Conservation (phyloP, 2,113 vertebrate genomes). For the Conger conger region DNA sequence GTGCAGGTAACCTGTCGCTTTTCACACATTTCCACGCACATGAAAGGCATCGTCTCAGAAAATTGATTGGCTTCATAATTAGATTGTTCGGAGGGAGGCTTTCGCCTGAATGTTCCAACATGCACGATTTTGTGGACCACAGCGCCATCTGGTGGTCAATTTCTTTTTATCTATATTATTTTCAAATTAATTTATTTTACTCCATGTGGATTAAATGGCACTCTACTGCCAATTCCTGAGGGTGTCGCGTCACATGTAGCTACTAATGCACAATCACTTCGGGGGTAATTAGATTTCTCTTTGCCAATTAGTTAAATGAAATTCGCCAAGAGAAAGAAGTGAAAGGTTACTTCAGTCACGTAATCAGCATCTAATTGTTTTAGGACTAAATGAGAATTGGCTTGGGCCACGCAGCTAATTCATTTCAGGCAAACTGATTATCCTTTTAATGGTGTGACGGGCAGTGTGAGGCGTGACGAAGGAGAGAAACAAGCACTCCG, state of each 20-base stretch:
- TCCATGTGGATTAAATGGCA: neutral
- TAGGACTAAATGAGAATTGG: neutral
- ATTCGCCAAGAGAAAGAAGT: neutral
- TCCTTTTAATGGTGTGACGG: neutral
- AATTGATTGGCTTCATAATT: slow-evolving; percentile 20
- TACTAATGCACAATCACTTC: neutral
- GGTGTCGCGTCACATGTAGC: neutral
- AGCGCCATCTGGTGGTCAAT: slow-evolving; percentile 35
- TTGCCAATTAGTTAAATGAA: too few species aligned
- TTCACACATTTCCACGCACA: slow-evolving; percentile 19
- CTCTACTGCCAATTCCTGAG: neutral
- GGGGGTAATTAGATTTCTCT: neutral
- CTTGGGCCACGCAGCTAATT: neutral
- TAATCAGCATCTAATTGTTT: neutral
- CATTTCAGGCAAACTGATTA: neutral
- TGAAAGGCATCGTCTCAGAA: slow-evolving; percentile 27
- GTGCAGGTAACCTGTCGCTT: slow-evolving; percentile 14
- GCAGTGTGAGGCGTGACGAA: neutral
- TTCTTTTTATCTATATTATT: too few species aligned
- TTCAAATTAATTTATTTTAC: neutral
- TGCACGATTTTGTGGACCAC: slow-evolving; percentile 5
- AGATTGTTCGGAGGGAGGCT: neutral
- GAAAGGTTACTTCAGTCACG: neutral
- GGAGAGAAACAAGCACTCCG: neutral
- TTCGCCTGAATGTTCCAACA: neutral